Percentiles rank a stretch among this genome's conserved stretches.
Conservation (phyloP, 2,888 invertebrate species). For the Chloromyia formosa region DNA sequence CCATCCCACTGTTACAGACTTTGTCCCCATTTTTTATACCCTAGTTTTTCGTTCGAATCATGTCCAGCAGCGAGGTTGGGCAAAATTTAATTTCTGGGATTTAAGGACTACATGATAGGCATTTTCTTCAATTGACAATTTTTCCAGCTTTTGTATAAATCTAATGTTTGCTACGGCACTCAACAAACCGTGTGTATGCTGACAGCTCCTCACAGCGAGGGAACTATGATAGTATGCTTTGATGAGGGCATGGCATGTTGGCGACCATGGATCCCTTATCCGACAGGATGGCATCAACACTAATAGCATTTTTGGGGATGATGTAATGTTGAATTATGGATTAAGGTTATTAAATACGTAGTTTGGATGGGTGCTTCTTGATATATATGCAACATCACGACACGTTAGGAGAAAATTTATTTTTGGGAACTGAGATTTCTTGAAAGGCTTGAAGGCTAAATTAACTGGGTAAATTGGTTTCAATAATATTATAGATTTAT, state of each 20-base stretch:
- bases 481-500: too few species aligned
- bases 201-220: not conserved
- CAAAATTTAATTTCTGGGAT: not conserved
- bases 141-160: not conserved
- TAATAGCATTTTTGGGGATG: conserved; percentile 2
- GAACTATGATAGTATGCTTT: not conserved
- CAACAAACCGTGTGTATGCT: not conserved
- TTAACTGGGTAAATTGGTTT: too few species aligned
- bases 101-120: not conserved
- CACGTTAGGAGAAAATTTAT: not conserved
- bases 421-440: not conserved
- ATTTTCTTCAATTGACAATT: not conserved
- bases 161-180: not conserved
- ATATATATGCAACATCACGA: not conserved
- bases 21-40: not conserved
- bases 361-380: not conserved
- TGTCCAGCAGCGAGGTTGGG: not conserved
- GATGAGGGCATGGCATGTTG: not conserved
- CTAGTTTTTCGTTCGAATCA: not conserved
- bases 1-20: too few species aligned
- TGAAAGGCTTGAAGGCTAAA: too few species aligned
- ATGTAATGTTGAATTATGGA: conserved; percentile 6
- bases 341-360: conserved; percentile 1
- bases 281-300: not conserved
- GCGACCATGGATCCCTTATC: not conserved